A percentile compares a stretch with the other conserved stretches of the same genome.
Conservation (phyloP, 2,888 invertebrate genomes). For the Philereme transversata region DNA sequence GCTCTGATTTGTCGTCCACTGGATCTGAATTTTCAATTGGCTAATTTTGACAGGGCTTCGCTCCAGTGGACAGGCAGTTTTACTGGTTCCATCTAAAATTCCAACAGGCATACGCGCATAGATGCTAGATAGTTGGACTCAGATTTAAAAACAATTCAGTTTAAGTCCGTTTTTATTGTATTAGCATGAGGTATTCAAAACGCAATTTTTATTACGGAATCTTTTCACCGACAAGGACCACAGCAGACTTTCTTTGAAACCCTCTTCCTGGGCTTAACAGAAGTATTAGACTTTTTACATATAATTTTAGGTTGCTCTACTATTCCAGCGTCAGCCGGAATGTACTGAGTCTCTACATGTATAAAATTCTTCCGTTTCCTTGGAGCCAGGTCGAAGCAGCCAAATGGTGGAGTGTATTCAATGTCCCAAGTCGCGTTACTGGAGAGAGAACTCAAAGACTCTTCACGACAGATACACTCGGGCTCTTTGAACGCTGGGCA, state of each 20-base stretch:
- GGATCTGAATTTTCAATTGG: no score
- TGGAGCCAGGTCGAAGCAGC: slow-evolving; percentile 85
- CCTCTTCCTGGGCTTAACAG: slow-evolving; percentile 51
- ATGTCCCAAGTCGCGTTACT: slow-evolving; percentile 88
- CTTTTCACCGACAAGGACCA: slow-evolving; percentile 45
- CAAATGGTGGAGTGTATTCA: slow-evolving; percentile 89
- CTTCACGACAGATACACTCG: slow-evolving; percentile 68
- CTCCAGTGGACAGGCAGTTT: no score
- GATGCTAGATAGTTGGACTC: no score
- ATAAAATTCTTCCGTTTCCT: slow-evolving; percentile 75
- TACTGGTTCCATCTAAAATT: no score
- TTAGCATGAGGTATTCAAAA: no score
- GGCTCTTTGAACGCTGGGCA: slow-evolving; percentile 77
- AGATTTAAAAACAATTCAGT: background rate
- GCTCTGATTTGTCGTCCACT: no score
- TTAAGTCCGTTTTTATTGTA: slow-evolving; percentile 2
- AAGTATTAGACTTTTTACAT: slow-evolving; percentile 54
- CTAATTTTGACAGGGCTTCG: no score
- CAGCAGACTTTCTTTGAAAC: slow-evolving; percentile 48
- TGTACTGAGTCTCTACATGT: slow-evolving; percentile 86
- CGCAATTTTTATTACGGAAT: background rate
- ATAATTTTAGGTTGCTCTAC: slow-evolving; percentile 54
- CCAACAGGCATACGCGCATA: no score
- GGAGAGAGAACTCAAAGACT: slow-evolving; percentile 73
- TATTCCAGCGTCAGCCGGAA: slow-evolving; percentile 79